phyloP scores from a whole-genome alignment of 2,113 vertebrate species.

The Dicerorhinus sumatrensis region DNA sequence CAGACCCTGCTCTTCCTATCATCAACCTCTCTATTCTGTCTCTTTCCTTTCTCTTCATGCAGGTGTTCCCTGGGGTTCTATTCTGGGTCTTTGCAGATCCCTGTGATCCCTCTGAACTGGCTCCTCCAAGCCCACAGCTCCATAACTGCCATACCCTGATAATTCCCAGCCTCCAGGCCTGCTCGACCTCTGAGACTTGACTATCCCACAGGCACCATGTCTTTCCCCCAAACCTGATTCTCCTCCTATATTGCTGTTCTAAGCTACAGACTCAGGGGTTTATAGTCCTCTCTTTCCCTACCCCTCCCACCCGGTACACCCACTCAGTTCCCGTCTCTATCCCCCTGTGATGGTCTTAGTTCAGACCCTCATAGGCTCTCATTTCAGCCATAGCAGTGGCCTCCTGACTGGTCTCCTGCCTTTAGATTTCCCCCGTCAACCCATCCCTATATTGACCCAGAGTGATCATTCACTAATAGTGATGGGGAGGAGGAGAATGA shows the following conservation, averaged over 20 bases:
- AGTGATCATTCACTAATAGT: neutral
- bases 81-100: neutral
- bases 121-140: neutral
- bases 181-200: rapidly evolving
- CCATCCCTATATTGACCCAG: neutral
- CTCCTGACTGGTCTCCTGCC: neutral
- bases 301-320: rapidly evolving
- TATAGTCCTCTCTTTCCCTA: neutral
- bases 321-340: neutral
- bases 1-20: neutral
- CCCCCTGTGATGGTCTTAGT: neutral
- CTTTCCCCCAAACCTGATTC: neutral
- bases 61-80: neutral
- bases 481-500: neutral
- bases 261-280: neutral
- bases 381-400: neutral
- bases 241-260: neutral
- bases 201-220: too few species aligned
- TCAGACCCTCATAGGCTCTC: neutral
- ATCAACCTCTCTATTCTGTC: neutral
- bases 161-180: neutral
- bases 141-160: rapidly evolving
- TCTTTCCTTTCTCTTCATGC: neutral
- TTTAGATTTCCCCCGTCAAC: neutral
- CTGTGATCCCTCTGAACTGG: neutral